Conservation (phyloP, 2,888 invertebrate species). For the Teleiodes luculella region DNA sequence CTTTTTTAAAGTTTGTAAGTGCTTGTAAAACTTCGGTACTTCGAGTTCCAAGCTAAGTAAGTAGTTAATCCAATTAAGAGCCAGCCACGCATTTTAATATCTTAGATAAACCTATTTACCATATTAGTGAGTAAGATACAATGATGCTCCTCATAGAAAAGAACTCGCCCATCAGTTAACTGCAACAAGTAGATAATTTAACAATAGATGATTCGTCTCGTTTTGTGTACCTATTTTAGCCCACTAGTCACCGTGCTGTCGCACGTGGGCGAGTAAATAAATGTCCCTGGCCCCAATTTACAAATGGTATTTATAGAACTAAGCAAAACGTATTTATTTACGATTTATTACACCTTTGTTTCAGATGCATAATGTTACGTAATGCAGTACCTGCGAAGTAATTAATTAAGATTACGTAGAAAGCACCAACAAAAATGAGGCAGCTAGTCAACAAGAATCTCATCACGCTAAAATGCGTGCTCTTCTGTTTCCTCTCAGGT, state of each 20-base stretch:
- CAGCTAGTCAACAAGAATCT: slow-evolving; percentile 82
- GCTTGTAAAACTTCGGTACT: no score
- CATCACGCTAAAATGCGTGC: slow-evolving; percentile 87
- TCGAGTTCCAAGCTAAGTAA: neutral
- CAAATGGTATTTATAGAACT: slow-evolving; percentile 17
- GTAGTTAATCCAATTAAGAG: slow-evolving; percentile 4
- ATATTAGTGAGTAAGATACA: neutral
- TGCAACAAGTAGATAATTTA: slow-evolving; percentile 12
- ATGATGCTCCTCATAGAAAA: neutral
- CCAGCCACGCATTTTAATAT: neutral
- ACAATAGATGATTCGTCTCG: slow-evolving; percentile 19
- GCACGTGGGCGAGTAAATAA: slow-evolving; percentile 31
- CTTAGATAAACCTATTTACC: slow-evolving; percentile 7
- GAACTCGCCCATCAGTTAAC: slow-evolving; percentile 5
- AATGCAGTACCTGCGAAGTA: slow-evolving; percentile 20
- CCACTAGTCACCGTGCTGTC: slow-evolving; percentile 15
- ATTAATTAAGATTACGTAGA: slow-evolving; percentile 19
- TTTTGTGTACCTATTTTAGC: slow-evolving; percentile 37
- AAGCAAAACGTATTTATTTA: neutral
- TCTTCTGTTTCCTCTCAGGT: slow-evolving; percentile 91
- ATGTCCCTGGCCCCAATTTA: slow-evolving; percentile 58
- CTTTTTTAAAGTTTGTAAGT: no score
- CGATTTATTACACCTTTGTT: slow-evolving; percentile 29
- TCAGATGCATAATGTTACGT: slow-evolving; percentile 47
- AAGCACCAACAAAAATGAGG: slow-evolving; percentile 49